Conservation (phyloP, 1,140 invertebrate genomes). For the Bombus confusus region DNA sequence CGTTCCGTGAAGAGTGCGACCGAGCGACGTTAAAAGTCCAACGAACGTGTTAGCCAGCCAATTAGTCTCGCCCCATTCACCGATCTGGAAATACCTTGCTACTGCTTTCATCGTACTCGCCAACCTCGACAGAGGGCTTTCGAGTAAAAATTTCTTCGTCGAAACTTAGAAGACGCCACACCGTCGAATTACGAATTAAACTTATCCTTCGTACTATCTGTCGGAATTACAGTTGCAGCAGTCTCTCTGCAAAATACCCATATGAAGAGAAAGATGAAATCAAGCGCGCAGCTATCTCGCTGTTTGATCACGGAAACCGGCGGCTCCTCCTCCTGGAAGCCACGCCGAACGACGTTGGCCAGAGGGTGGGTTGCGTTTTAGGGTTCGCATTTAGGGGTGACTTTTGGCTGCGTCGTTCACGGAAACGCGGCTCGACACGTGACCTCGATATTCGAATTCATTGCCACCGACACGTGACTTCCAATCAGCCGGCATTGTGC, state of each 20-base stretch:
- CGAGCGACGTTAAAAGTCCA: background rate
- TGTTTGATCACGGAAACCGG: constrained; percentile 36
- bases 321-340: constrained; percentile 17
- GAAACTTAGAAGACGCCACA: no score
- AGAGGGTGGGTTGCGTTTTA: background rate
- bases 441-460: constrained; percentile 69
- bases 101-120: background rate
- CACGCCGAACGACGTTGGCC: background rate
- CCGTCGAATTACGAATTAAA: no score
- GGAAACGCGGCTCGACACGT: constrained; percentile 71
- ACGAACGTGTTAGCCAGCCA: background rate
- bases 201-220: no score
- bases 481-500: constrained; percentile 71
- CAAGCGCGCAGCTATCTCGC: constrained; percentile 20
- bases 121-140: background rate
- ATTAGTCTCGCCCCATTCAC: background rate
- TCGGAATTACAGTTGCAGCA: no score
- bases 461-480: constrained; percentile 73
- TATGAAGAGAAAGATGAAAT: constrained; percentile 15
- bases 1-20: background rate
- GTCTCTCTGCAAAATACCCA: background rate
- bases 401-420: constrained; percentile 61
- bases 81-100: background rate
- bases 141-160: background rate
- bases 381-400: constrained; percentile 36